Evolutionary conservation across 2,113 vertebrate species (phyloP).

Genomic region (Tinamus guttatus): DNA sequence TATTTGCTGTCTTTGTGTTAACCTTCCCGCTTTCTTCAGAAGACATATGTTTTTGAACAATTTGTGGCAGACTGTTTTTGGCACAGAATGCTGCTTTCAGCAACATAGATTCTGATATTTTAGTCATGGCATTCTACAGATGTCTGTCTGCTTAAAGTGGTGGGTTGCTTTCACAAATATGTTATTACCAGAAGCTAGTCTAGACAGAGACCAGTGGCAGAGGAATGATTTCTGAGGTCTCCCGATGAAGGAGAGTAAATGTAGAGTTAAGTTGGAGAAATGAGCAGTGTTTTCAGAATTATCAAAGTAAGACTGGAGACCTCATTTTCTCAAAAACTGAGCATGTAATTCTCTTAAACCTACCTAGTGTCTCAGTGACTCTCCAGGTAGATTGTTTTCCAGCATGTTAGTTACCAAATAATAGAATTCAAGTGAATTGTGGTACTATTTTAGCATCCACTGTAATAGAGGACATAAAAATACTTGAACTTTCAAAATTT

Average conservation of each 20-base stretch:
- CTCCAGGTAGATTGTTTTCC: background rate
- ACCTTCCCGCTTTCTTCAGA: constrained; percentile 19
- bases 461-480: background rate
- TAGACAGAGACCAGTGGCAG: background rate
- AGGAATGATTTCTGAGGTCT: background rate
- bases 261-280: background rate
- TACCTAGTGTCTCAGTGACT: background rate
- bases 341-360: background rate
- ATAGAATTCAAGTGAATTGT: background rate
- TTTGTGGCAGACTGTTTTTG: background rate
- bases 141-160: background rate
- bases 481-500: background rate
- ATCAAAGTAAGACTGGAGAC: background rate
- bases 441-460: background rate
- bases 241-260: background rate
- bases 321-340: background rate
- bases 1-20: background rate
- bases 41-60: background rate
- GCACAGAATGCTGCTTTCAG: background rate
- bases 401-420: background rate
- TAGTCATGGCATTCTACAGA: background rate
- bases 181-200: background rate
- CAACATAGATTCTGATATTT: background rate
- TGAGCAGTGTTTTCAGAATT: background rate
- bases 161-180: background rate